Conservation (phyloP, 2,797 vertebrate genomes). For the Pteropus rufus region DNA sequence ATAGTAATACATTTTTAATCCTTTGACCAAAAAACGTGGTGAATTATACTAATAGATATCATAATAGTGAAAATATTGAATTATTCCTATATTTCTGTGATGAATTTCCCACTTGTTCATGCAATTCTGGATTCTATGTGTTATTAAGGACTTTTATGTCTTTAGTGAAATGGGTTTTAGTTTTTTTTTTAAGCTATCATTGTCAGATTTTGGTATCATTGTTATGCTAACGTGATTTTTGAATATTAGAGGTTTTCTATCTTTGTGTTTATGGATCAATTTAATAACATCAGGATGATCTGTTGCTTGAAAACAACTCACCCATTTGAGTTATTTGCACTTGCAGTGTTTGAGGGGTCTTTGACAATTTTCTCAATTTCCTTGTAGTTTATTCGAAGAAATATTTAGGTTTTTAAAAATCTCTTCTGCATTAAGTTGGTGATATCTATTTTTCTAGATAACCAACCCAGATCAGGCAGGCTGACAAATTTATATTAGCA, state of each 20-base stretch:
- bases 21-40: not conserved
- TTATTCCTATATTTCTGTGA: not conserved
- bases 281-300: not conserved
- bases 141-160: not conserved
- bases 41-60: not conserved
- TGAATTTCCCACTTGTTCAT: not conserved
- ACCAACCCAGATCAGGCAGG: not conserved
- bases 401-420: not conserved
- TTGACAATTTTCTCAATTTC: not conserved
- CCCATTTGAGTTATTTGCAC: not conserved
- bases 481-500: not conserved
- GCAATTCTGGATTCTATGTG: not conserved
- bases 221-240: not conserved
- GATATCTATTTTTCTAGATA: not conserved
- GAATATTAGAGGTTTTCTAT: not conserved
- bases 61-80: not conserved
- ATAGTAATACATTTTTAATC: not conserved
- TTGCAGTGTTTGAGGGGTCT: not conserved
- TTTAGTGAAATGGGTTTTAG: not conserved
- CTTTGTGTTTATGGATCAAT: not conserved
- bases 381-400: not conserved
- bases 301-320: not conserved
- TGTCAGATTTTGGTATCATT: not conserved
- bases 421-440: not conserved
- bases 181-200: not conserved